Evolutionary conservation across 1,140 invertebrate species (phyloP).

Genomic region (Leptoteleia sp.): DNA sequence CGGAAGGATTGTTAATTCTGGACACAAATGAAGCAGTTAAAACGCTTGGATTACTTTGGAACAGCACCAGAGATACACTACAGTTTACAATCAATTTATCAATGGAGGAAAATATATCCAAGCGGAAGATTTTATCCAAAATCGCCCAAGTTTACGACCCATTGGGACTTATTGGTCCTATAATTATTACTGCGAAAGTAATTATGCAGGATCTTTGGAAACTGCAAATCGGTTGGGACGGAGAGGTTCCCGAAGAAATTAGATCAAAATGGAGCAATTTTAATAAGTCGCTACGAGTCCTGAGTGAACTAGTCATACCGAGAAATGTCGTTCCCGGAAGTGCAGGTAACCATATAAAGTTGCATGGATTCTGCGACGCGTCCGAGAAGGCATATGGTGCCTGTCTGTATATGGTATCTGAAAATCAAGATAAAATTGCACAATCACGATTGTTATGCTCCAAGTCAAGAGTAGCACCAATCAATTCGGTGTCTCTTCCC

Average conservation of each 20-base stretch:
- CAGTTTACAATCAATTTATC: too few relatives aligned
- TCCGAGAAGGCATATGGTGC: background rate
- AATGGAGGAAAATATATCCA: too few relatives aligned
- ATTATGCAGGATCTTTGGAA: slow-evolving; percentile 30
- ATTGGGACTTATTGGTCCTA: background rate
- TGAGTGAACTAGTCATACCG: background rate
- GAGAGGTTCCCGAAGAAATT: slow-evolving; percentile 6
- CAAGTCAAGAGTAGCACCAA: too few relatives aligned
- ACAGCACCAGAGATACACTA: too few relatives aligned
- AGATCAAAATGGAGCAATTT: background rate
- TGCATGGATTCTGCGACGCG: slow-evolving; percentile 4
- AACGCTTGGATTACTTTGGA: too few relatives aligned
- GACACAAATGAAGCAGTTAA: too few relatives aligned
- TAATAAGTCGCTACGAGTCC: background rate
- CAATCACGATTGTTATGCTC: too few relatives aligned
- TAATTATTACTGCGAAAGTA: slow-evolving; percentile 1
- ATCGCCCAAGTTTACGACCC: slow-evolving; percentile 9
- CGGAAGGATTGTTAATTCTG: too few relatives aligned
- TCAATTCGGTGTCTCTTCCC: too few relatives aligned
- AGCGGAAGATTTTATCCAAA: background rate
- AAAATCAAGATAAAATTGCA: too few relatives aligned
- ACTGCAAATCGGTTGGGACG: background rate
- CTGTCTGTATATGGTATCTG: too few relatives aligned
- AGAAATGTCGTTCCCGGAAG: background rate
- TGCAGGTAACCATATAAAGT: background rate